Base-by-base conservation (phyloP, 2,113 vertebrate genomes). In the Burhinus oedicnemus region DNA sequence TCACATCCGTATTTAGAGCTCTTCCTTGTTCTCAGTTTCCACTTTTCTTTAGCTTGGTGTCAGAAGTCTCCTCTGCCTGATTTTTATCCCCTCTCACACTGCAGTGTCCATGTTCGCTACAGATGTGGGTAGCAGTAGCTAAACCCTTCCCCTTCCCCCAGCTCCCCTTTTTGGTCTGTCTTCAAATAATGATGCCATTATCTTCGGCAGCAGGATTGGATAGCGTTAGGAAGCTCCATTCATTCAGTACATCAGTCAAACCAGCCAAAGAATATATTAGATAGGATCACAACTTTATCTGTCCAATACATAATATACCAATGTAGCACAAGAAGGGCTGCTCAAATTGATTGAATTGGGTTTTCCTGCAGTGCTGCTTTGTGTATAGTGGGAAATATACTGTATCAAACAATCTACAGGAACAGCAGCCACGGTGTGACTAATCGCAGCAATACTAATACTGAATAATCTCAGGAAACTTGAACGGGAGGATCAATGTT, bases 311-410 rank as follows among this genome's bases (percentile, higher is more conserved):
- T 93, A 80, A 92, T 95, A 90, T 87, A 77, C 38, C 70, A 62
- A 47, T 42, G 89, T 70, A 95, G 94, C 87, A 80, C 62, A 89
- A 94, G 94, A 94, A 80, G 91, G 32, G 70, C 87, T 91, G 84
- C 87, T 97, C 75, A 94, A 86, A 95, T 95, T 96, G 97, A 97
- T 95, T 93, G 89, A 95, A 87, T 58, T 95, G 91, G 89, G 87
- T 95, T 96, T 96, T 96, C 81, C 78, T 94, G 55, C 86, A 77
- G 84, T 47, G 66, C 87, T 83, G 87, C 84, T 90, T 93, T 93
- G 94, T 95, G 89, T 74, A 13, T 11, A 54, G 84, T 80, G 58
- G 84, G 87, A 90, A 95, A 94, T 89, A 77, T 5, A 83, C 74
- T 87, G 74, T 95, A 95, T 95, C 94, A 95, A 81, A n/a, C 89